Conservation (phyloP, 2,888 invertebrate species). For the Pandemis corylana region DNA sequence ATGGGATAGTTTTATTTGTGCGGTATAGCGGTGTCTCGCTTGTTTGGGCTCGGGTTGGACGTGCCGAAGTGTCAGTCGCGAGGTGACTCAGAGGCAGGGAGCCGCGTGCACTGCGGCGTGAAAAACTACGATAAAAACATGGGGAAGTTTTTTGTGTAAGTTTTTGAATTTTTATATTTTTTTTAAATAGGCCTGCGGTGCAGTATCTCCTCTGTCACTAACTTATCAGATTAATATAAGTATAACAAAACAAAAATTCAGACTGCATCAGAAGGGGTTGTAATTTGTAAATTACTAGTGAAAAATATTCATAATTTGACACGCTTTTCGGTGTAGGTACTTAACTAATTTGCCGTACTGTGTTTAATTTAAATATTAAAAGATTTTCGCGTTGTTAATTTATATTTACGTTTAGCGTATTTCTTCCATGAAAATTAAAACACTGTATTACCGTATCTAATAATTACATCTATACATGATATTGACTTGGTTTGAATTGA, state of each 20-base stretch:
- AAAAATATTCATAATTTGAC: too few species aligned
- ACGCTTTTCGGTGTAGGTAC: too few species aligned
- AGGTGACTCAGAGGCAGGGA: conserved; percentile 26
- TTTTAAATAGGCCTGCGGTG: neutral
- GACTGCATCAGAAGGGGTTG: too few species aligned
- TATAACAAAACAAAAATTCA: too few species aligned
- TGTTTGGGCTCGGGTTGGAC: conserved; percentile 1
- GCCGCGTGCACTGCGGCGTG: conserved; percentile 30
- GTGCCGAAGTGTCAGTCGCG: conserved; percentile 34
- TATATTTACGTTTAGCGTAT: neutral
- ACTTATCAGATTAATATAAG: neutral
- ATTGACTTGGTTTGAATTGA: too few species aligned
- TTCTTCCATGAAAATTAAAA: neutral
- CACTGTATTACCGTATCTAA: too few species aligned
- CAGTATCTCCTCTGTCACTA: too few species aligned
- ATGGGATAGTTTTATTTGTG: conserved; percentile 21
- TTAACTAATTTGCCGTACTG: too few species aligned
- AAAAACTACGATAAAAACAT: conserved; percentile 19
- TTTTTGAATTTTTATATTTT: conserved; percentile 5
- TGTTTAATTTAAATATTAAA: neutral
- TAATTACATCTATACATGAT: too few species aligned
- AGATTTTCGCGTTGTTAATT: neutral
- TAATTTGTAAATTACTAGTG: too few species aligned
- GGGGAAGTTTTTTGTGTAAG: conserved; percentile 42
- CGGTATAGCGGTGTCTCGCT: conserved; percentile 24